Evolutionary conservation across 2,797 vertebrate species (phyloP).

Genomic region (Micromesistius poutassou): DNA sequence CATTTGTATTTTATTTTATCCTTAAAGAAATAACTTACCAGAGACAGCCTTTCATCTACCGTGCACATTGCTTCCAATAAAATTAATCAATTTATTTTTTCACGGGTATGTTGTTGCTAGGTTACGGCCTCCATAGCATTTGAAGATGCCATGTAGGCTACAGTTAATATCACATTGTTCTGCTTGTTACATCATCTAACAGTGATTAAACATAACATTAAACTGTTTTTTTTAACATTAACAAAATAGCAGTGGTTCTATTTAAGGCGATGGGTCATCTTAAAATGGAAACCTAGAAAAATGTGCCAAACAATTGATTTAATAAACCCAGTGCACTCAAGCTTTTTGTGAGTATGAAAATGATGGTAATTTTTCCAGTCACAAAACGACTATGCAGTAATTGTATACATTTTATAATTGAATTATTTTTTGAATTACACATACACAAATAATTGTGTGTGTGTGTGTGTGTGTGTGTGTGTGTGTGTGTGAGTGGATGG

Average conservation of each 20-base stretch:
- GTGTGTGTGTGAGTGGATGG: too few relatives aligned
- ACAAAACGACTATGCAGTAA: neutral
- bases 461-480: neutral
- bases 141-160: neutral
- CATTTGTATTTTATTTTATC: neutral
- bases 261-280: neutral
- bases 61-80: neutral
- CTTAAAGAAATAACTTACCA: neutral
- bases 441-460: too few relatives aligned
- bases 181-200: neutral
- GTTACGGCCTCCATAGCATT: slow-evolving; percentile 31
- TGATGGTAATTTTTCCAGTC: neutral
- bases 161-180: neutral
- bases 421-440: neutral
- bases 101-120: slow-evolving; percentile 41
- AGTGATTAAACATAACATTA: neutral
- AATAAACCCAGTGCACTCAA: neutral
- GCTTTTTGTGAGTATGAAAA: neutral
- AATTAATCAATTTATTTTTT: slow-evolving; percentile 9
- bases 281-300: neutral
- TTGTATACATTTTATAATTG: neutral
- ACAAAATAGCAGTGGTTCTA: neutral
- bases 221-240: neutral
- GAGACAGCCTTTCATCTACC: neutral
- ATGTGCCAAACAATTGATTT: neutral